Evolutionary conservation across 2,797 vertebrate species (phyloP).

Genomic region (Poecile montanus): DNA sequence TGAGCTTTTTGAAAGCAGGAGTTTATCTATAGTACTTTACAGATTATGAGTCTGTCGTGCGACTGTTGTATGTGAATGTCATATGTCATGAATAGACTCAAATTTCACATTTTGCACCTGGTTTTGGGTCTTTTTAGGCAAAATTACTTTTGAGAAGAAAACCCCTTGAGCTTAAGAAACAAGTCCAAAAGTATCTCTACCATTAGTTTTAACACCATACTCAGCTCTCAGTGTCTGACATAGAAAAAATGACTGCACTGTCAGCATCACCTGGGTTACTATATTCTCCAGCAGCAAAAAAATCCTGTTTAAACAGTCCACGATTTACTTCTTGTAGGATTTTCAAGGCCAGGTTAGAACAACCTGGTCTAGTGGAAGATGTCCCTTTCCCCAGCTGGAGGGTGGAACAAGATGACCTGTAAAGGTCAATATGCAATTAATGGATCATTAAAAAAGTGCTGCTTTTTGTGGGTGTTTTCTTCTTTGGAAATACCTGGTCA

Average conservation of each 20-base stretch:
- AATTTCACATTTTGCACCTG: not conserved
- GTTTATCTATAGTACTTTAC: not conserved
- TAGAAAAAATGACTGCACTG: not conserved
- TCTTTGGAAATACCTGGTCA: not conserved
- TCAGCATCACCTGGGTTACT: not conserved
- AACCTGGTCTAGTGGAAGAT: not conserved
- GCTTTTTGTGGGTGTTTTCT: fast-evolving
- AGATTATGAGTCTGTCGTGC: not conserved
- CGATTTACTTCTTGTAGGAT: not conserved
- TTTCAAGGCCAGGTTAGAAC: not conserved
- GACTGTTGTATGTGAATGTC: too few relatives aligned
- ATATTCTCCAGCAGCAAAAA: not conserved
- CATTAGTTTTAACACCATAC: not conserved
- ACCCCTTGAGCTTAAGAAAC: not conserved
- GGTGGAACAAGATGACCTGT: not conserved
- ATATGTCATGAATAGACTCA: not conserved
- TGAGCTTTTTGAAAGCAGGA: not conserved
- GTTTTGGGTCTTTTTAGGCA: not conserved
- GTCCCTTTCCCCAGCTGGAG: not conserved
- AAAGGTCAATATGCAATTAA: not conserved
- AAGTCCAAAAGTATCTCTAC: not conserved
- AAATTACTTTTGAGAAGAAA: not conserved
- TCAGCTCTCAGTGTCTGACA: not conserved
- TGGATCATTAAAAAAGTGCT: not conserved
- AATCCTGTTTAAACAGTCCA: not conserved